Evolutionary conservation across 92 coral and sea anemone species (phyloP).

Genomic region (Actinernus sp.): DNA sequence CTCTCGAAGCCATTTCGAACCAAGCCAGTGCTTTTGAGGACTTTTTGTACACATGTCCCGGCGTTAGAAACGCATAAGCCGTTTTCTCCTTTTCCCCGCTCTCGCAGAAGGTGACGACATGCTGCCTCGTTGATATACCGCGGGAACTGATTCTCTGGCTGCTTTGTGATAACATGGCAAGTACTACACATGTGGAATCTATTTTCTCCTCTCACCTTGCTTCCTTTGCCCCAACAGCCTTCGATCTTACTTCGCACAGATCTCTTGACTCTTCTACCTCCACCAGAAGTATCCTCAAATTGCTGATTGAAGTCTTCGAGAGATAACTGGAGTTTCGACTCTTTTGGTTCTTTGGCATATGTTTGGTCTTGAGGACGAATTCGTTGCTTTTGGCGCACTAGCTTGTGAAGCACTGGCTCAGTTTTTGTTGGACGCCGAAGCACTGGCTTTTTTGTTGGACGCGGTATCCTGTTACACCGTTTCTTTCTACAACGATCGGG

Average conservation of each 20-base stretch:
- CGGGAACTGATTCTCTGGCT: conserved; percentile 24
- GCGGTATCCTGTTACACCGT: no score
- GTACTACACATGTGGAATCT: conserved; percentile 49
- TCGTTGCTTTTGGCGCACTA: no score
- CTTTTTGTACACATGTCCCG: conserved; percentile 15
- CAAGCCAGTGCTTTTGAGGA: conserved; percentile 6
- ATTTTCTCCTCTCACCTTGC: neutral
- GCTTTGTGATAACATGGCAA: conserved; percentile 47
- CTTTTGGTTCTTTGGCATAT: no score
- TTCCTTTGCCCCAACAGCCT: conserved; percentile 8
- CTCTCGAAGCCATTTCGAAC: neutral
- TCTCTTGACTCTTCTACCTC: conserved; percentile 7
- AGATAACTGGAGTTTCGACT: no score
- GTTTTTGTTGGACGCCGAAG: no score
- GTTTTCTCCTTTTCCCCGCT: neutral
- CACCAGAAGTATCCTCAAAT: no score
- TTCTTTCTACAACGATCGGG: no score
- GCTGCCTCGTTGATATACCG: conserved; percentile 62
- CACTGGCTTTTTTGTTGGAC: no score
- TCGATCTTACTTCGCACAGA: neutral
- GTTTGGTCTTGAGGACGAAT: no score
- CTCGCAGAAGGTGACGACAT: conserved; percentile 12
- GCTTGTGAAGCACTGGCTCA: no score
- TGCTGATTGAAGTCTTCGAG: no score
- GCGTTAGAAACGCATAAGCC: conserved; percentile 3